A percentile compares a stretch with the other conserved stretches of the same genome.
phyloP scores from a whole-genome alignment of 2,888 invertebrate species.

The Stenotaenia linearis region DNA sequence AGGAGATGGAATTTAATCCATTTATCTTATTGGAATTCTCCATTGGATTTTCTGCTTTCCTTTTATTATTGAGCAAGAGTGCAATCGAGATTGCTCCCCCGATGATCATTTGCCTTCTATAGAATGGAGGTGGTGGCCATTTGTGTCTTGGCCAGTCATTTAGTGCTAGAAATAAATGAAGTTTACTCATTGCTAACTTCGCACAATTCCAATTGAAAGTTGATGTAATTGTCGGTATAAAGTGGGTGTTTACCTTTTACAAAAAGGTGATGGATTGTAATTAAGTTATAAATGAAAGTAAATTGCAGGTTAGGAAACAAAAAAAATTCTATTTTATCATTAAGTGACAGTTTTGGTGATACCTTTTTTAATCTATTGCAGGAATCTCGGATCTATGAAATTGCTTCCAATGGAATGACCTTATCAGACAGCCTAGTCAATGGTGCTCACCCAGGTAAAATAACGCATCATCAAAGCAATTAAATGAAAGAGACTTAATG shows the following conservation, averaged over 20 bases:
- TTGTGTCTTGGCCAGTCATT: neutral
- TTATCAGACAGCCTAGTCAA: slow-evolving; percentile 34
- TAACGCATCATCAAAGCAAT: neutral
- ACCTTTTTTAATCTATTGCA: slow-evolving; percentile 33
- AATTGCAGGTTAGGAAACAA: neutral
- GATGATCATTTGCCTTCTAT: neutral
- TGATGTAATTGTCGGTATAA: neutral
- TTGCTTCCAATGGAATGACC: slow-evolving; percentile 49
- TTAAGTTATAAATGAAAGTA: too few relatives aligned
- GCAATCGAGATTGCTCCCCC: neutral
- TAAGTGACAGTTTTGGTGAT: neutral
- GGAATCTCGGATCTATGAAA: slow-evolving; percentile 89
- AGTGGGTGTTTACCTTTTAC: neutral
- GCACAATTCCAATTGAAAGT: neutral
- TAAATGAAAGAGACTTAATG: neutral
- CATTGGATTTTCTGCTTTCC: neutral
- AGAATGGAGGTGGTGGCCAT: neutral
- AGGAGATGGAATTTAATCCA: neutral
- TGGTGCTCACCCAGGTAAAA: slow-evolving; percentile 36
- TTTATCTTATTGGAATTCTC: neutral
- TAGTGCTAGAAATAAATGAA: neutral
- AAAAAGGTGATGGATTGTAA: neutral
- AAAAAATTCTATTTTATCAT: neutral
- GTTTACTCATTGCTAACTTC: neutral
- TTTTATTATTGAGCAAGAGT: neutral